phyloP scores from a whole-genome alignment of 2,888 invertebrate genomes.

The Oscheius sp. region DNA sequence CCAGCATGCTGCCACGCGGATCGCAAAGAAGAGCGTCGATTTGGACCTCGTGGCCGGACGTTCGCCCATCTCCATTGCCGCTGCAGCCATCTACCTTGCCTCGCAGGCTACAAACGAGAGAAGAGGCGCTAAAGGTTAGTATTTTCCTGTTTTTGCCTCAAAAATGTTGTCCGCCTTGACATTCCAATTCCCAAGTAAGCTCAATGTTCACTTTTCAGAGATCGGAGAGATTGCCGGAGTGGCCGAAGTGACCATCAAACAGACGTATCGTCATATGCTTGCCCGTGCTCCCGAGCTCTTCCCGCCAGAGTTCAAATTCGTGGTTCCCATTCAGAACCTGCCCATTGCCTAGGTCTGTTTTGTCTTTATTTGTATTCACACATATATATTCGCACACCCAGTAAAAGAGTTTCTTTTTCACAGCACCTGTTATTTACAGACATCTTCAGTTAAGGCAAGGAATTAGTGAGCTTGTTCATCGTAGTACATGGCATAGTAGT shows the following conservation, averaged over 20 bases:
- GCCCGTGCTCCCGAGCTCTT: conserved; percentile 76
- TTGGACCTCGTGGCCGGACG: conserved; percentile 88
- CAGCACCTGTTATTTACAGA: conserved; percentile 10
- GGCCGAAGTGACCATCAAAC: conserved; percentile 95
- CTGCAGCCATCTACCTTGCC: conserved; percentile 89
- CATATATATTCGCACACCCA: not conserved
- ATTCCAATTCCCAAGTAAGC: too few species aligned
- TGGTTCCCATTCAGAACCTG: not conserved
- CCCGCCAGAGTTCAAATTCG: not conserved
- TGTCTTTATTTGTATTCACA: not conserved
- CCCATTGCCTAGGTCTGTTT: not conserved
- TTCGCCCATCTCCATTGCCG: conserved; percentile 97
- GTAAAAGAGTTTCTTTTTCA: conserved; percentile 1
- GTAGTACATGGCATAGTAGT: conserved; percentile 72
- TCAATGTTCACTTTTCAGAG: conserved; percentile 77
- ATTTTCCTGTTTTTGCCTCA: not conserved
- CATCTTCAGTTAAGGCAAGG: not conserved
- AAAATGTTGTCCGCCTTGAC: too few species aligned
- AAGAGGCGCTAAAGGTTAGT: conserved; percentile 85
- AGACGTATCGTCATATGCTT: conserved; percentile 96
- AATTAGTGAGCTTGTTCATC: conserved; percentile 48
- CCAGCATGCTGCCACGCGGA: conserved; percentile 87
- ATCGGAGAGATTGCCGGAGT: conserved; percentile 98
- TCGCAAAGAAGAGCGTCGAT: conserved; percentile 94
- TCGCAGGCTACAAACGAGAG: conserved; percentile 95